These are phyloP conservation scores for Sialia sialis DNA, from an alignment of 2,113 vertebrate species.

Conservation along the genomic window DNA sequence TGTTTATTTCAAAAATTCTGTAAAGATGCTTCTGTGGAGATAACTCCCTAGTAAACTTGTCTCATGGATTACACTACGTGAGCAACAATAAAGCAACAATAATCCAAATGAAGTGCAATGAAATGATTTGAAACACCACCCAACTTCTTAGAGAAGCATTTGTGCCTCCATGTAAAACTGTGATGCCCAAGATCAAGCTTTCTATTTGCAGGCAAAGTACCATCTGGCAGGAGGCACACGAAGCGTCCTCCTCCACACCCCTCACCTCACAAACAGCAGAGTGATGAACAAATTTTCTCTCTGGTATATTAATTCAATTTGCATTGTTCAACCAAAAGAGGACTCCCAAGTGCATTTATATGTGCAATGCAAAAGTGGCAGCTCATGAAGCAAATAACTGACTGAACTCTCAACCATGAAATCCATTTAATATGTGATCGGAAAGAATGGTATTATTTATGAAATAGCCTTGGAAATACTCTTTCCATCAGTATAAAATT, in stretches of 20 bases:
- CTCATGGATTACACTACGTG: neutral
- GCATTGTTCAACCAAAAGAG: neutral
- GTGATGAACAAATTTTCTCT: neutral
- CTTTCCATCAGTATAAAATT: neutral
- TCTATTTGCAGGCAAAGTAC: neutral
- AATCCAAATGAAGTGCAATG: neutral
- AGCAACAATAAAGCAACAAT: neutral
- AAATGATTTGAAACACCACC: neutral
- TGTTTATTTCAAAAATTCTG: neutral
- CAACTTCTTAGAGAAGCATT: neutral
- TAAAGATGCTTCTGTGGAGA: neutral
- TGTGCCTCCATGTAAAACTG: neutral
- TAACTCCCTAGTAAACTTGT: neutral
- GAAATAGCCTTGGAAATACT: neutral
- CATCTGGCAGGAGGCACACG: neutral
- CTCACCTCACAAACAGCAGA: neutral
- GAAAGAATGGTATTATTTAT: neutral
- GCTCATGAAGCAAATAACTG: neutral
- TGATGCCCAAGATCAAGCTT: constrained; percentile 8
- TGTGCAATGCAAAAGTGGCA: neutral
- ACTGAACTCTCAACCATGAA: neutral
- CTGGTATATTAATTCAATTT: neutral
- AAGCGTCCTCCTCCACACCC: neutral
- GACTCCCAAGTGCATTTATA: neutral
- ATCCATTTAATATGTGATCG: neutral